Percentiles rank a stretch among this genome's conserved stretches.
Conservation (phyloP, 2,888 invertebrate genomes). For the Amiota communis region DNA sequence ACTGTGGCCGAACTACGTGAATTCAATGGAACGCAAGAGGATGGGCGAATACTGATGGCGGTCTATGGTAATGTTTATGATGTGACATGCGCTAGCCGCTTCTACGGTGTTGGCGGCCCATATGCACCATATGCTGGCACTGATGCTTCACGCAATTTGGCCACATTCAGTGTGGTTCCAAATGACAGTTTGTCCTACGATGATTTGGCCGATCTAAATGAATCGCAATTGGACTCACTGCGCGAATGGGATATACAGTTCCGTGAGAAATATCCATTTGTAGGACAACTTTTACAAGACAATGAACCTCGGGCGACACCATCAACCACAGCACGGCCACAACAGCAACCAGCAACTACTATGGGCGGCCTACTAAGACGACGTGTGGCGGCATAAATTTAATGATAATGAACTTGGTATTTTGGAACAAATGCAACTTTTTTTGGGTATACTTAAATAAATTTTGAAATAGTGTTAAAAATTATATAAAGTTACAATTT, state of each 20-base stretch:
- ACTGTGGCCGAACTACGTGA: conserved; percentile 86
- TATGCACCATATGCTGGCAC: conserved; percentile 15
- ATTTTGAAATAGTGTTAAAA: too few species aligned
- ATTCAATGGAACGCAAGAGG: conserved; percentile 86
- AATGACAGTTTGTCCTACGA: conserved; percentile 7
- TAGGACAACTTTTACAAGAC: conserved; percentile 1
- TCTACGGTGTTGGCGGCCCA: conserved; percentile 89
- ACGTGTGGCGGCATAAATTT: too few species aligned
- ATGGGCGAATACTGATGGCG: conserved; percentile 89
- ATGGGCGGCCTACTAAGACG: background rate
- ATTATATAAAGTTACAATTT: too few species aligned
- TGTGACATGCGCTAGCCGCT: conserved; percentile 86
- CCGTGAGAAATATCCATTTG: conserved; percentile 2
- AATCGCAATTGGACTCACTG: background rate
- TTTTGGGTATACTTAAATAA: too few species aligned
- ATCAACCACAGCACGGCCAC: background rate
- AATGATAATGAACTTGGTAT: too few species aligned
- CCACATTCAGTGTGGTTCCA: conserved; percentile 8
- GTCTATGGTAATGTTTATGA: conserved; percentile 95
- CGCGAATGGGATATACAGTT: conserved; percentile 25
- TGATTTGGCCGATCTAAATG: conserved; percentile 5
- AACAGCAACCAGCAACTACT: background rate
- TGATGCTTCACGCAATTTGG: conserved; percentile 27
- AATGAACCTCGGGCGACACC: background rate
- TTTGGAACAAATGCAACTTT: too few species aligned